Base-by-base conservation (phyloP, 1,140 invertebrate species). In the Orius laevigatus region DNA sequence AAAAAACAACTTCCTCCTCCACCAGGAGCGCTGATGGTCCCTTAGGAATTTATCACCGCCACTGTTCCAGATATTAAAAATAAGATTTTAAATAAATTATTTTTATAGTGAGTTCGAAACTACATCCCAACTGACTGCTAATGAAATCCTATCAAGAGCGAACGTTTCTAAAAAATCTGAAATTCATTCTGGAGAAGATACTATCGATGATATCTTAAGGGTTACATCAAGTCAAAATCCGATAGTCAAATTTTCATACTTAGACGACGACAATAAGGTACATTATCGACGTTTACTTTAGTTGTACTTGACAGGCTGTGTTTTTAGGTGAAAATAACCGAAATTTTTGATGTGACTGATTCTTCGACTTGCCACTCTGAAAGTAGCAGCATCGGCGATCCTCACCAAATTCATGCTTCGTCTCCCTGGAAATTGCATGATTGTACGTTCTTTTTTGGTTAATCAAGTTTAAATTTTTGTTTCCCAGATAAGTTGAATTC, bases 241-340 rank as follows among this genome's bases (percentile, higher is more conserved):
- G 5, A 64, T 90, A 1, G 82, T 91, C 70, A 79, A 86, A 1
- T 92, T 86, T 64, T 89, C 92, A 66, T 92, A 91, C 60, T 77
- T 84, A 58, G 81, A 87, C 59, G 79, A 84, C 58, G 76, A 84
- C 59, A 84, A 88, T 62, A 81, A 84, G 68, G 8, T 45, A n/a
- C 25, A 4, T 25, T 25, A 25, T 25, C 25, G 3, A n/a, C 8
- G 3, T 25, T 25, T 25, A 4, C 25, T 25, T 25, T 25, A 3
- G 3, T 25, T 25, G 3, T 8, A 8, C 25, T 25, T n/a, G n/a
- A n/a, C 25, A 25, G 3, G 3, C 8, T 25, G 25, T 25, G 3
- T 8, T 25, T 25, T 8, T 25, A 25, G 25, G 74, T 84, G 41
- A 83, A 84, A 64, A 76, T 90, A 49, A 86, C 84, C 2, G 84